A percentile compares a stretch with the other conserved stretches of the same genome.
phyloP scores from a whole-genome alignment of 2,113 vertebrate species.

The Gasterosteus aculeatus region DNA sequence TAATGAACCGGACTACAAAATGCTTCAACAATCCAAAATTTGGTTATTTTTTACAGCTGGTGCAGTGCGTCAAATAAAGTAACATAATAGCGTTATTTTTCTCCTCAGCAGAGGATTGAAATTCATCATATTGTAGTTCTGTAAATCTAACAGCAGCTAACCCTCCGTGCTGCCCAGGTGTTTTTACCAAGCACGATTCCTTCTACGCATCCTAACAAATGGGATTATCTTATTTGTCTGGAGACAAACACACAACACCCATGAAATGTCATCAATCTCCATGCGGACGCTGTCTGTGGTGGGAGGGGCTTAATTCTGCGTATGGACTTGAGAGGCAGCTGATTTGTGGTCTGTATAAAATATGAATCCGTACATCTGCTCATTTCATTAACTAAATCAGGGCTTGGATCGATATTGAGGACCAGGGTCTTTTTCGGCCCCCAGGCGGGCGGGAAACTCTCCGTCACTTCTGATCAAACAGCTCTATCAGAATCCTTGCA shows the following conservation, averaged over 20 bases:
- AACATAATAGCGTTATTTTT: too few relatives aligned
- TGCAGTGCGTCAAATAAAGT: too few relatives aligned
- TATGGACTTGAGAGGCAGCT: conserved; percentile 33
- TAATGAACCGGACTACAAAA: neutral
- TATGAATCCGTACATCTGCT: conserved; percentile 60
- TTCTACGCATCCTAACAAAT: neutral
- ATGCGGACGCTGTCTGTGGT: neutral
- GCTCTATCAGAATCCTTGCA: neutral
- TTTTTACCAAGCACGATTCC: neutral
- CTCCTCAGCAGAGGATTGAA: neutral
- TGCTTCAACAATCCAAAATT: neutral
- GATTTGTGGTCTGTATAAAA: conserved; percentile 65
- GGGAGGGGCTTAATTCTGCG: neutral
- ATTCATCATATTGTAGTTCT: too few relatives aligned
- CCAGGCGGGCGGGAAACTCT: conserved; percentile 11
- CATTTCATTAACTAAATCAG: conserved; percentile 71
- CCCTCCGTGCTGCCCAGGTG: conserved; percentile 1
- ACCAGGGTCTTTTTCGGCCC: neutral
- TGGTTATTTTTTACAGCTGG: neutral
- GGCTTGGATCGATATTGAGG: conserved; percentile 29
- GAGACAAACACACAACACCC: neutral
- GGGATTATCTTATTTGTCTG: neutral
- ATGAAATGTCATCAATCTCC: neutral
- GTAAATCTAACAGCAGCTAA: neutral
- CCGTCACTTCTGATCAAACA: conserved; percentile 9